These are phyloP conservation scores for Tachycineta bicolor DNA, from an alignment of 2,113 vertebrate species.

Conservation along the genomic window DNA sequence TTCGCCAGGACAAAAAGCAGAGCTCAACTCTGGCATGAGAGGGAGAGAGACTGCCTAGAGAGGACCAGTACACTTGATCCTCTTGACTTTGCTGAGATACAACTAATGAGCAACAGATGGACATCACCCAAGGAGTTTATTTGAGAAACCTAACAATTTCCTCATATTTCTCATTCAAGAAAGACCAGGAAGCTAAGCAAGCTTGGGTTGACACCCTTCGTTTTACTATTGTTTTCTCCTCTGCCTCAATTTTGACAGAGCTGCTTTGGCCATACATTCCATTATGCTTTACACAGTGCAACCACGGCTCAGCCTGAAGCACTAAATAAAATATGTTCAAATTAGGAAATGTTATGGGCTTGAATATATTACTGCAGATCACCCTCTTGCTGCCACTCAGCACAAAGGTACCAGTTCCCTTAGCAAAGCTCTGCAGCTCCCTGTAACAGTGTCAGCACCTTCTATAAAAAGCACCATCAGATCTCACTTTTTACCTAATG, in stretches of 20 bases:
- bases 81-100: neutral
- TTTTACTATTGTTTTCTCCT: slow-evolving; percentile 50
- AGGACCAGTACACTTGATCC: slow-evolving; percentile 12
- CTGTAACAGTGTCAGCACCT: slow-evolving; percentile 38
- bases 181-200: slow-evolving; percentile 53
- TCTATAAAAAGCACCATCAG: slow-evolving; percentile 54
- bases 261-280: slow-evolving; percentile 43
- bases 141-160: slow-evolving; percentile 40
- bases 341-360: slow-evolving; percentile 57
- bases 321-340: slow-evolving; percentile 58
- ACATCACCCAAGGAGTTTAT: slow-evolving; percentile 37
- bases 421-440: neutral
- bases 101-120: neutral
- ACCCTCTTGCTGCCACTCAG: slow-evolving; percentile 37
- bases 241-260: slow-evolving; percentile 19
- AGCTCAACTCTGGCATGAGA: neutral
- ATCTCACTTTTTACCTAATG: slow-evolving; percentile 57
- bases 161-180: slow-evolving; percentile 45
- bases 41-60: neutral
- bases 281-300: slow-evolving; percentile 29
- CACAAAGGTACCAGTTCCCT: slow-evolving; percentile 52
- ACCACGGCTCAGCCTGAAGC: slow-evolving; percentile 47
- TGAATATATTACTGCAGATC: slow-evolving; percentile 25
- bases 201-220: slow-evolving; percentile 47
- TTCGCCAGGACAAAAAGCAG: neutral